Percentiles rank a stretch among this genome's conserved stretches.
Evolutionary conservation across 2,797 vertebrate genomes (phyloP).

Genomic region (Anomalospiza imberbis): DNA sequence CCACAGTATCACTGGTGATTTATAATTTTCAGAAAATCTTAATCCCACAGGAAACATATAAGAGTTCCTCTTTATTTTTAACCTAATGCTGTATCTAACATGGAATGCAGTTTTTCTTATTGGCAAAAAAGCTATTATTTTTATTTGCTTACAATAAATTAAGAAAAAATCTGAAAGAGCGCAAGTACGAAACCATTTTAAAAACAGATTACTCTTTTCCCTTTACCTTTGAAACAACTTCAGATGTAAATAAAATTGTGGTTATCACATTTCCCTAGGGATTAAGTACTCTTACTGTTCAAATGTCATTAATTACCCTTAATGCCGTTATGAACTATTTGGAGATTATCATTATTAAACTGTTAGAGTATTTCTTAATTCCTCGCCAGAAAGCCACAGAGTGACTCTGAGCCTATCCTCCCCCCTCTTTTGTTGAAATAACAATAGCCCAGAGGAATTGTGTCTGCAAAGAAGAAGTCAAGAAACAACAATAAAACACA

Average conservation of each 20-base stretch:
- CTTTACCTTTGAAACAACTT: constrained; percentile 34
- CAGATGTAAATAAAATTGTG: constrained; percentile 57
- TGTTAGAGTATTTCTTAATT: constrained; percentile 65
- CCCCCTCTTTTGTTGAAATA: constrained; percentile 31
- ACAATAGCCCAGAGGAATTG: constrained; percentile 66
- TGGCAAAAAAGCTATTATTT: constrained; percentile 21
- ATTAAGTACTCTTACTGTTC: constrained; percentile 56
- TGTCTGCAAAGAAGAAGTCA: constrained; percentile 57
- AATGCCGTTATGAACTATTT: constrained; percentile 66
- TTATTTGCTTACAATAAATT: constrained; percentile 60
- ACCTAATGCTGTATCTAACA: constrained; percentile 44
- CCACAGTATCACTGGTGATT: constrained; percentile 41
- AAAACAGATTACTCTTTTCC: background rate
- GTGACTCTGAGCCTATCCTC: constrained; percentile 41
- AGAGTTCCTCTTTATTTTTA: constrained; percentile 67
- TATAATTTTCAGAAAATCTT: constrained; percentile 62
- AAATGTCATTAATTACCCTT: constrained; percentile 70
- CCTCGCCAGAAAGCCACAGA: constrained; percentile 59
- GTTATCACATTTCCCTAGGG: constrained; percentile 41
- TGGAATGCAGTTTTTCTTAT: constrained; percentile 58
- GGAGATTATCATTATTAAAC: constrained; percentile 68
- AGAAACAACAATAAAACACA: constrained; percentile 60
- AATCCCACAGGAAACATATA: constrained; percentile 63
- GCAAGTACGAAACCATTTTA: constrained; percentile 1
- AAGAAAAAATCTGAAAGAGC: constrained; percentile 45